Evolutionary conservation across 2,888 invertebrate species (phyloP), one percentile per base, ranked within the genome.

Genomic region (Bellardia bayeri): DNA sequence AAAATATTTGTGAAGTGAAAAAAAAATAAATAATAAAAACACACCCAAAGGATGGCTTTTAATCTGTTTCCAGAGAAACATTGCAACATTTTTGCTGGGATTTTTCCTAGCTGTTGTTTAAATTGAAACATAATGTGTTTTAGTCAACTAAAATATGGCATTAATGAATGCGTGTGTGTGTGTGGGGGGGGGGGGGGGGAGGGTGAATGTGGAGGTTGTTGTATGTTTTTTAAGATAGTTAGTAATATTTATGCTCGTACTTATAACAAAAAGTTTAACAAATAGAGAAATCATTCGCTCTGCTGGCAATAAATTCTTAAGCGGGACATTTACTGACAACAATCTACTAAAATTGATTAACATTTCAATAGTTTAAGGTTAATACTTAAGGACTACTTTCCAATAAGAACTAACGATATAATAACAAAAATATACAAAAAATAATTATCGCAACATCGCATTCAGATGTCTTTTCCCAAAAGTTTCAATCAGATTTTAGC

Each of bases 91-190:
- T 56, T 80, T 45, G 58, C 74, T 69, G 54, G 69, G 74, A 75
- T 75, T 76, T 76, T 51, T 33, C n/a, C 13, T n/a, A 5, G 40
- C 30, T 80, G 49, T 64, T 71, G 78, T 74, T 81, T 61, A 87
- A 87, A 87, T 87, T 87, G 81, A 87, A 87, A 84, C 87, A 87
- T 87, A 87, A 87, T 84, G 84, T 76, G 56, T 72, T 66, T 75
- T 45, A 81, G 68, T 63, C 63, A 75, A 80, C 68, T 74, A 74
- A 49, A 63, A 63, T 75, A 68, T 75, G 33, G 49, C 74, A 75
- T 68, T 76, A 78, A 83, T 78, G 78, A 83, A 78, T 61, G 42
- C 14, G 4, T 14, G 63, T 14, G 8, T 54, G n/a, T n/a, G n/a
- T n/a, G n/a, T n/a, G n/a, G n/a, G n/a, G n/a, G n/a, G n/a, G n/a